A percentile compares a stretch with the other conserved stretches of the same genome.
Conservation (phyloP, 2,888 invertebrate species). For the Alcis repandata region DNA sequence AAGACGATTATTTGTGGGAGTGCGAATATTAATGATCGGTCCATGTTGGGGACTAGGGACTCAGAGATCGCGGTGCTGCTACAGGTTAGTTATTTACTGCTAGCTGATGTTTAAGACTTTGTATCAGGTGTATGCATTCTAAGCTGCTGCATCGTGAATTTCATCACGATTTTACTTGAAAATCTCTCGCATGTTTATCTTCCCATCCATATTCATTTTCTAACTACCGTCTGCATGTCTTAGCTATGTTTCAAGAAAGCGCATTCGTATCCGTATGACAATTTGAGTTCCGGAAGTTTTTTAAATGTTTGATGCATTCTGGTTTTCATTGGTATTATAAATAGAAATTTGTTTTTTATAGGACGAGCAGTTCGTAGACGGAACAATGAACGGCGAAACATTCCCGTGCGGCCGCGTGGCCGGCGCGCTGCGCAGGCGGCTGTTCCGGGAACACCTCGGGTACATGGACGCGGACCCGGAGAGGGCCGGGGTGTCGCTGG, state of each 20-base stretch:
- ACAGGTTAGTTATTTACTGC: constrained; percentile 84
- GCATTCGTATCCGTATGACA: no score
- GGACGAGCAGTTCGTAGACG: constrained; percentile 93
- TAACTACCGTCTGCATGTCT: no score
- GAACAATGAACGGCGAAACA: constrained; percentile 92
- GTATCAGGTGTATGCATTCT: no score
- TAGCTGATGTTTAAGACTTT: neutral
- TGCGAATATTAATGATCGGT: constrained; percentile 99
- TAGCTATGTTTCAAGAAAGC: no score
- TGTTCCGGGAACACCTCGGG: constrained; percentile 98
- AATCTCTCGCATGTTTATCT: no score
- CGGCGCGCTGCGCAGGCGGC: constrained; percentile 92
- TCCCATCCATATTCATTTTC: no score
- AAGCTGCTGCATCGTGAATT: no score
- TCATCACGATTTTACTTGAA: no score
- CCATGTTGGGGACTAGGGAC: constrained; percentile 97
- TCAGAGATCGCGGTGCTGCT: constrained; percentile 97
- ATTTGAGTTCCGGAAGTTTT: no score
- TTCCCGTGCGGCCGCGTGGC: constrained; percentile 95
- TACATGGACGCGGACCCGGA: constrained; percentile 78
- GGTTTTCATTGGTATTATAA: no score
- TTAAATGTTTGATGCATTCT: no score
- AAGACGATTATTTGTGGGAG: constrained; percentile 97
- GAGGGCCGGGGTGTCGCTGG: constrained; percentile 87
- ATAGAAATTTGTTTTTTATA: constrained; percentile 56